These are phyloP conservation scores for Melanotus villosus DNA, from an alignment of 2,888 invertebrate genomes.

Conservation along the genomic window DNA sequence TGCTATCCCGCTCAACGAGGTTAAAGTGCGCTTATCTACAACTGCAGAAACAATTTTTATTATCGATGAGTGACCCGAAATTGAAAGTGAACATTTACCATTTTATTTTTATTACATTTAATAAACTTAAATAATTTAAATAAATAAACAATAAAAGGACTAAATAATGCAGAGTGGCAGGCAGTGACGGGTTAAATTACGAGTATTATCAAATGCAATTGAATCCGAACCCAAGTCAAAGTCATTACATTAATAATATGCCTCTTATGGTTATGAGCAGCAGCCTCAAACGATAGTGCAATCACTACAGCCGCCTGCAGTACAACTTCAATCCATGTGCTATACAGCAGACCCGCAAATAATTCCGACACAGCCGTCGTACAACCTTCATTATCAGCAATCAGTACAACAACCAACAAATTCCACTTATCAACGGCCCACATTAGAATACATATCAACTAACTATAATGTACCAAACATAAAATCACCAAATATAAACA, in stretches of 20 bases:
- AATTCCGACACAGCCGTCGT: slow-evolving; percentile 2
- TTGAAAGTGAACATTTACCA: neutral
- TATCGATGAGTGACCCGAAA: neutral
- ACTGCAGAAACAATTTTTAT: neutral
- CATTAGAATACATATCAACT: neutral
- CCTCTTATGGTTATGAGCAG: neutral
- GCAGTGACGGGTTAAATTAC: slow-evolving; percentile 3
- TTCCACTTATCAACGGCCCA: slow-evolving; percentile 2
- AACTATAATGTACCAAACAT: slow-evolving; percentile 1
- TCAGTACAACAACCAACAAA: neutral
- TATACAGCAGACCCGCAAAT: slow-evolving; percentile 5
- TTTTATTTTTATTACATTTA: neutral
- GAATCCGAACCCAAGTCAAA: slow-evolving; percentile 5
- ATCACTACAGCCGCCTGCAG: slow-evolving; percentile 1
- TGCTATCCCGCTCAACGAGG: neutral
- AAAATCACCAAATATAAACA: slow-evolving; percentile 2
- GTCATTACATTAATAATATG: slow-evolving; percentile 5
- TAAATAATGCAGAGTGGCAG: neutral
- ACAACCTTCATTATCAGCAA: slow-evolving; percentile 1
- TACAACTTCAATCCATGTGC: neutral
- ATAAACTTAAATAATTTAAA: slow-evolving; percentile 7
- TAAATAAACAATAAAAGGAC: neutral
- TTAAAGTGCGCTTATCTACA: slow-evolving; percentile 5
- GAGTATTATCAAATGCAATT: slow-evolving; percentile 1
- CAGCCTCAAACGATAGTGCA: slow-evolving; percentile 1